Percentiles rank a stretch among this genome's conserved stretches.
Conservation (phyloP, 2,888 invertebrate genomes). For the Arrhopalites spinosus region DNA sequence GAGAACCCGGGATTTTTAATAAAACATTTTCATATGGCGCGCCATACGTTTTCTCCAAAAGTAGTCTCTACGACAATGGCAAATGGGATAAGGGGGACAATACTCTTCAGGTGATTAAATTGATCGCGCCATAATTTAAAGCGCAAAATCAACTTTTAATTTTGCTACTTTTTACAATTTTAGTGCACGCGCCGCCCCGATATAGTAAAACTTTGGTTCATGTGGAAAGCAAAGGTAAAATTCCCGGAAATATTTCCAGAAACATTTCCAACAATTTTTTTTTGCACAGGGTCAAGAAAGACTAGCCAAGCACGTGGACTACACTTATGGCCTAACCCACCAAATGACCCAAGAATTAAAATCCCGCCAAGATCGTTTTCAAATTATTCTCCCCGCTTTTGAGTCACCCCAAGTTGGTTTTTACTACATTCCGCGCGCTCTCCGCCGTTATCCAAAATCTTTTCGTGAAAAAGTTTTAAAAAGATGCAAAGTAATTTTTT, state of each 20-base stretch:
- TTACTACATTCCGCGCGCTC: conserved; percentile 3
- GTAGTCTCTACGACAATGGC: conserved; percentile 2
- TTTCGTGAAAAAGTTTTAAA: conserved; percentile 6
- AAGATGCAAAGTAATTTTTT: neutral
- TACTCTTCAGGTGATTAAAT: too few species aligned
- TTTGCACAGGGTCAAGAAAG: conserved; percentile 16
- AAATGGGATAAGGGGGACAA: conserved; percentile 23
- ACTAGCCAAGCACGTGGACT: conserved; percentile 28
- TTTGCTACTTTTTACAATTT: neutral
- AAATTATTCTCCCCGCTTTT: neutral
- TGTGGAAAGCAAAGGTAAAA: conserved; percentile 16
- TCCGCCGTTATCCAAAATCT: neutral
- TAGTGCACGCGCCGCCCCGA: conserved; percentile 10
- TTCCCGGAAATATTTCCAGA: neutral
- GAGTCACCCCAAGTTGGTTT: conserved; percentile 15
- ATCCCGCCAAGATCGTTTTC: neutral
- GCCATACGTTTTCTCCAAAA: neutral
- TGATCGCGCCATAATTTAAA: too few species aligned
- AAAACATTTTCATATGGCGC: conserved; percentile 12
- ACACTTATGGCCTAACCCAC: neutral
- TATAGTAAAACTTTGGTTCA: conserved; percentile 17
- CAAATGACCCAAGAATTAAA: neutral
- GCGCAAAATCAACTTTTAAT: too few species aligned
- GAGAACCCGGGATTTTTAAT: neutral
- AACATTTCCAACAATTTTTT: neutral